Base-by-base conservation (phyloP, 2,888 invertebrate species). In the Aquatica leii region DNA sequence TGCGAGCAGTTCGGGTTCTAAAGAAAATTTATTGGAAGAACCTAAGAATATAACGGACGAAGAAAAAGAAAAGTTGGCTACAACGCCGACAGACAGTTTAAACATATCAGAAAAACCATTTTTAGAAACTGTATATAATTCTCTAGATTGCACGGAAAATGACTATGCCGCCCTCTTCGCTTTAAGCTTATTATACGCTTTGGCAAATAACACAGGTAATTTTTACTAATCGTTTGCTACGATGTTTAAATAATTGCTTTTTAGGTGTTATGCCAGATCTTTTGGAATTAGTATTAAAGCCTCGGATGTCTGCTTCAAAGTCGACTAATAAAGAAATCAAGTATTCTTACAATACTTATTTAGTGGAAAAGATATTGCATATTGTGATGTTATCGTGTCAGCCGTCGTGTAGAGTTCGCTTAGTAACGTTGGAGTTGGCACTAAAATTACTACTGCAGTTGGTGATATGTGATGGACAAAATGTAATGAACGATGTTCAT, bases 91-190 rank as follows among this genome's bases (percentile, higher is more conserved):
- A 35, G 75, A 73, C 56, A 75, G 83, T 4, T 75, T 78, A 80
- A 83, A 84, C 40, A 81, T 87, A 49, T 83, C 84, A 17, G 87
- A 84, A 69, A 88, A 90, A 73, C 93, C 96, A 0, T 97, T 97
- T 82, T 84, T 98, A 70, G 94, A 96, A 80, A 93, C 95, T 3
- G 89, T 98, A 51, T 85, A 97, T 64, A 90, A 92, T 73, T 91
- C 95, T 0, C 84, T 98, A 70, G 93, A 94, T 76, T 95, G 95
- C 78, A 86, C 86, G 9, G 96, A 97, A 77, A 97, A 97, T 81
- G 98, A 99, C 84, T 98, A 98, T 78, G 88, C 93, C 48, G 91
- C 97, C 4, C 84, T 99, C 63, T 94, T 98, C 80, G 91, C 93
- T 2, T 84, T 98, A 12, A 95, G 97, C 81, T 85, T 98, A 63